Conservation (phyloP, 64 coral and sea anemone genomes). For the Orbicella faveolata region DNA sequence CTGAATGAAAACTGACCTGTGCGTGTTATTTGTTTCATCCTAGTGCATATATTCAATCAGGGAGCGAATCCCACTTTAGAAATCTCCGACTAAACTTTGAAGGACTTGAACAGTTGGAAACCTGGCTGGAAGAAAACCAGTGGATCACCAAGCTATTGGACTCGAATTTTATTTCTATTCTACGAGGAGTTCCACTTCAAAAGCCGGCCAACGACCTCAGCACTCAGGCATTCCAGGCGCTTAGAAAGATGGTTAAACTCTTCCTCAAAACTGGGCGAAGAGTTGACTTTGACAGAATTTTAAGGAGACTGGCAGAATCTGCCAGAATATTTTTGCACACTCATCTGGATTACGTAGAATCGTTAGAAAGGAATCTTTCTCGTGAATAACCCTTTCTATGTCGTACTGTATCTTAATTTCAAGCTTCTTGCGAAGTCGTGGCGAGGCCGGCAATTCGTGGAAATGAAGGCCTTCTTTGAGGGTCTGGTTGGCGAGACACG, state of each 20-base stretch:
- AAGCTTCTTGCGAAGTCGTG: too few species aligned
- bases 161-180: slow-evolving; percentile 45
- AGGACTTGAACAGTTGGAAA: slow-evolving; percentile 60
- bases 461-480: too few species aligned
- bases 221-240: slow-evolving; percentile 46
- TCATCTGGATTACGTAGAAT: slow-evolving; percentile 10
- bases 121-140: slow-evolving; percentile 55
- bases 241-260: slow-evolving; percentile 59
- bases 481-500: too few species aligned
- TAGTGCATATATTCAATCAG: slow-evolving; percentile 69
- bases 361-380: slow-evolving; percentile 15
- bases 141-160: slow-evolving; percentile 72
- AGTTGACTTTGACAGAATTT: slow-evolving; percentile 71
- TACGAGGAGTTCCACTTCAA: slow-evolving; percentile 47
- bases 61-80: slow-evolving; percentile 57
- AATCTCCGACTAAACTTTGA: slow-evolving; percentile 67
- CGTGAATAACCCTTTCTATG: background rate
- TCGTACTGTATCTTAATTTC: too few species aligned
- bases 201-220: slow-evolving; percentile 20
- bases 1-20: background rate
- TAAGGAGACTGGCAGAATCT: slow-evolving; percentile 55
- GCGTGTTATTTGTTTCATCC: background rate
- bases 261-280: slow-evolving; percentile 66
- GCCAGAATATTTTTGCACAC: slow-evolving; percentile 53
- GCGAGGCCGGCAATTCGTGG: too few species aligned